phyloP scores from a whole-genome alignment of 2,797 vertebrate species.

The Gymnocypris eckloni region DNA sequence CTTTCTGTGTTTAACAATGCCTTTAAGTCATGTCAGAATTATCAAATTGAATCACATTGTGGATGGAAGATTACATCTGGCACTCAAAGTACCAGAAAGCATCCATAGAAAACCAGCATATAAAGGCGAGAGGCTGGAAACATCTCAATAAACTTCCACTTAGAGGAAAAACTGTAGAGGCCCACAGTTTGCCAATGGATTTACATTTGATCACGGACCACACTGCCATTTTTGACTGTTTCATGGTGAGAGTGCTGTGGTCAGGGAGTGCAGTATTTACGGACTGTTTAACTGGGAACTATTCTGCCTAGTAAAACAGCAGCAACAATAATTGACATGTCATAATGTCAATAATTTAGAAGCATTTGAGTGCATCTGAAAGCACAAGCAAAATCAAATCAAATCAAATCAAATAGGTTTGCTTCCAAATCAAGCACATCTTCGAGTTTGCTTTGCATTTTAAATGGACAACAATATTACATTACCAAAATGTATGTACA shows the following conservation, averaged over 20 bases:
- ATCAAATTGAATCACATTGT: neutral
- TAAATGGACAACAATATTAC: too few species aligned
- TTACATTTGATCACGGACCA: constrained; percentile 33
- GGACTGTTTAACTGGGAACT: constrained; percentile 22
- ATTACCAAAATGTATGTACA: too few species aligned
- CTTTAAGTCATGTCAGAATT: neutral
- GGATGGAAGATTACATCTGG: neutral
- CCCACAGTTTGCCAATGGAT: neutral
- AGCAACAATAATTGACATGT: neutral
- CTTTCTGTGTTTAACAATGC: constrained; percentile 27
- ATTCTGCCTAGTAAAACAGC: constrained; percentile 14
- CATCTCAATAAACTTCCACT: constrained; percentile 18
- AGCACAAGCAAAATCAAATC: too few species aligned
- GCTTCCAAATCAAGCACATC: too few species aligned
- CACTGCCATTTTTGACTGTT: constrained; percentile 22
- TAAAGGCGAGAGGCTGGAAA: constrained; percentile 5
- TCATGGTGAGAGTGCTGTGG: constrained; percentile 24
- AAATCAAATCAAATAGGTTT: too few species aligned
- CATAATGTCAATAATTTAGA: constrained; percentile 2
- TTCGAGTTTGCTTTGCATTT: too few species aligned
- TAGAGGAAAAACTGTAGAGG: constrained; percentile 13
- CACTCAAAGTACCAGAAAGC: constrained; percentile 18
- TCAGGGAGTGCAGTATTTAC: constrained; percentile 8
- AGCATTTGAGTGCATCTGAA: neutral
- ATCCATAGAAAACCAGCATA: constrained; percentile 5